Conservation (phyloP, 2,888 invertebrate species). For the Priocnemis perturbator region DNA sequence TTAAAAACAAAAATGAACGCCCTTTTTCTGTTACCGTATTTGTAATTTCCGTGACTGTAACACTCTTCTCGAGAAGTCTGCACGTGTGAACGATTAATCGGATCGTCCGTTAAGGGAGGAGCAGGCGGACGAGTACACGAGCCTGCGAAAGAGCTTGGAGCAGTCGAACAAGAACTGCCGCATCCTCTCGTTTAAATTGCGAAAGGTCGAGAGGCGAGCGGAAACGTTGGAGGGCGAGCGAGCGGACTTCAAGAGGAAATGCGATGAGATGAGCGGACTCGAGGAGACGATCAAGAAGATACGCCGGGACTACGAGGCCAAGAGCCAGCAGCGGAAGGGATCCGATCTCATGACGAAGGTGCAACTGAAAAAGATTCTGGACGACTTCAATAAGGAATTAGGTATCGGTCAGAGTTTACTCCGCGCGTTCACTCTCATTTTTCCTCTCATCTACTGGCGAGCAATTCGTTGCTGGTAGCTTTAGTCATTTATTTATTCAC, state of each 20-base stretch:
- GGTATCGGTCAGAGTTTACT: too few species aligned
- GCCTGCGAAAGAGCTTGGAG: slow-evolving; percentile 95
- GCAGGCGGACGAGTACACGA: slow-evolving; percentile 96
- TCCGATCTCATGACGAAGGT: slow-evolving; percentile 84
- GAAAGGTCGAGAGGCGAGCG: slow-evolving; percentile 94
- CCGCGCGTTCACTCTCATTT: too few species aligned
- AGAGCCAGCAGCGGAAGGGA: slow-evolving; percentile 82
- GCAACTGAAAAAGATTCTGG: slow-evolving; percentile 88
- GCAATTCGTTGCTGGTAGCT: too few species aligned
- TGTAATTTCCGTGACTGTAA: too few species aligned
- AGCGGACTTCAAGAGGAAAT: slow-evolving; percentile 82
- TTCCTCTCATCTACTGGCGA: too few species aligned
- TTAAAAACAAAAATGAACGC: too few species aligned
- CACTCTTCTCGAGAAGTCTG: too few species aligned
- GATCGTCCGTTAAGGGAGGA: slow-evolving; percentile 84
- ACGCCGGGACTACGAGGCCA: slow-evolving; percentile 81
- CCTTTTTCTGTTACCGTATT: too few species aligned
- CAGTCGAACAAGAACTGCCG: slow-evolving; percentile 98
- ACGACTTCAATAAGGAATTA: slow-evolving; percentile 92
- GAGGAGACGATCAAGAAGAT: slow-evolving; percentile 81
- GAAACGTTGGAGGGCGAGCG: slow-evolving; percentile 93
- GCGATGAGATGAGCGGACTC: slow-evolving; percentile 78
- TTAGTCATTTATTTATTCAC: too few species aligned
- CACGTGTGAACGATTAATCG: background rate
- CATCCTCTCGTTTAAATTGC: slow-evolving; percentile 97